A percentile compares a stretch with the other conserved stretches of the same genome.
phyloP scores from a whole-genome alignment of 2,888 invertebrate genomes.

The Lithophane leautieri region DNA sequence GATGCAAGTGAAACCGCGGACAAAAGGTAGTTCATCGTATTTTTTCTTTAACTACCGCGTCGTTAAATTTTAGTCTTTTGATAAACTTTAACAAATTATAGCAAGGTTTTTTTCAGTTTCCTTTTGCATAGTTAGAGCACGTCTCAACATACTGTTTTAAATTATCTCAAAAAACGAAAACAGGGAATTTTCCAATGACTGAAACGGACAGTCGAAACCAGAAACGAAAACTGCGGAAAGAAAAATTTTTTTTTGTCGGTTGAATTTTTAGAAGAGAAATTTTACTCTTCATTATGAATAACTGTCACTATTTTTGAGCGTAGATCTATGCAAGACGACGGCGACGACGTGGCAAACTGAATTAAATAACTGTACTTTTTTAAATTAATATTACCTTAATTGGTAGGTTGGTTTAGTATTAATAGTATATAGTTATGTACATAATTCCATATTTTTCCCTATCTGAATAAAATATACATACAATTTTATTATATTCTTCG shows the following conservation, averaged over 20 bases:
- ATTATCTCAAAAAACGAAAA: too few species aligned
- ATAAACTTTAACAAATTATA: constrained; percentile 25
- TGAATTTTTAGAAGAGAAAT: neutral
- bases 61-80: constrained; percentile 13
- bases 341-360: neutral
- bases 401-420: neutral
- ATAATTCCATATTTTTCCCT: constrained; percentile 9
- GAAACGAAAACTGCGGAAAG: neutral
- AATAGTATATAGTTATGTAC: too few species aligned
- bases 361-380: neutral
- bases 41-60: constrained; percentile 2
- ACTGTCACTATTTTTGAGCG: neutral
- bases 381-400: too few species aligned
- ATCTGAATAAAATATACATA: constrained; percentile 26
- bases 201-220: neutral
- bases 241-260: neutral
- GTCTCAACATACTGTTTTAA: neutral
- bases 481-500: constrained; percentile 24
- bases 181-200: neutral
- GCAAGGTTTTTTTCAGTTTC: constrained; percentile 5
- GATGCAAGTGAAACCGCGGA: neutral
- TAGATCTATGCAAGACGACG: neutral
- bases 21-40: neutral
- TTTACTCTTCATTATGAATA: too few species aligned
- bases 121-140: neutral